Percentiles rank a stretch among this genome's conserved stretches.
These are phyloP conservation scores for Nomada flava DNA, from an alignment of 2,888 invertebrate genomes.

Conservation along the genomic window DNA sequence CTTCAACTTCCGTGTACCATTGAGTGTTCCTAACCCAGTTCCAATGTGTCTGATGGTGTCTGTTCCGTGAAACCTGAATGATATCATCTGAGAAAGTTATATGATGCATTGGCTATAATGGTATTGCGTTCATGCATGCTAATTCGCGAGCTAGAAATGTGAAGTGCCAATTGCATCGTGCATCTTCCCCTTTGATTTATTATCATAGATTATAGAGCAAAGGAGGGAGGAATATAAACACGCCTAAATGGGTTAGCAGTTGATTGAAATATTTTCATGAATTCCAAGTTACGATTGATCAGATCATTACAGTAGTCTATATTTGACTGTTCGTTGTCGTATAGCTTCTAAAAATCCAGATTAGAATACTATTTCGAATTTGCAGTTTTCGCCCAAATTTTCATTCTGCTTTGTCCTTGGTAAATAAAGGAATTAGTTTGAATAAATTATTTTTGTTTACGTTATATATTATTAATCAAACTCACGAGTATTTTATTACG, in stretches of 20 bases:
- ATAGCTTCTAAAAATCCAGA: too few relatives aligned
- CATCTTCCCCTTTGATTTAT: slow-evolving; percentile 33
- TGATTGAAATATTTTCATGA: slow-evolving; percentile 10
- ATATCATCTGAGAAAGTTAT: slow-evolving; percentile 58
- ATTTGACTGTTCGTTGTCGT: neutral
- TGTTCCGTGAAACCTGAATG: slow-evolving; percentile 51
- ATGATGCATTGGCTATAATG: slow-evolving; percentile 22
- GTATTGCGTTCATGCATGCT: slow-evolving; percentile 19
- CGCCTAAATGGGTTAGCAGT: slow-evolving; percentile 1
- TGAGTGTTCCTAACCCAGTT: slow-evolving; percentile 59
- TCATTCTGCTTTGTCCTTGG: too few relatives aligned
- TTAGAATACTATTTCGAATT: too few relatives aligned
- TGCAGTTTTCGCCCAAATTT: too few relatives aligned
- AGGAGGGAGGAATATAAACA: neutral
- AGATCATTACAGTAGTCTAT: neutral
- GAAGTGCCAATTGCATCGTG: slow-evolving; percentile 29
- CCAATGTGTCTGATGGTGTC: slow-evolving; percentile 60
- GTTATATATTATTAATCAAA: neutral
- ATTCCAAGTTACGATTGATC: neutral
- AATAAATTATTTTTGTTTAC: too few relatives aligned
- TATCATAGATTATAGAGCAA: neutral
- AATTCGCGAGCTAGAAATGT: slow-evolving; percentile 29
- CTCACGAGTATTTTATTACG: neutral
- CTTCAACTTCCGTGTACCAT: slow-evolving; percentile 59
- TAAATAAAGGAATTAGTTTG: too few relatives aligned